phyloP scores from a whole-genome alignment of 1,140 invertebrate species.

The Apis mellifera region Amel_HAv3.1 CM009942.2:5080001-5080500 shows the following conservation, averaged over 20 bases:
- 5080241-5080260: constrained; percentile 45
- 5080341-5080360: constrained; percentile 45
- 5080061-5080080: too few species aligned
- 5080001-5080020: too few species aligned
- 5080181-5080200: too few species aligned
- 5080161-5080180: too few species aligned
- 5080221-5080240: not conserved
- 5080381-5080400: constrained; percentile 63
- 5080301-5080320: constrained; percentile 77
- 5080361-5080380: not conserved
- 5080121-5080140: too few species aligned
- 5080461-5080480: not conserved
- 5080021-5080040: too few species aligned
- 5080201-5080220: not conserved
- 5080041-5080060: too few species aligned
- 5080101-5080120: too few species aligned
- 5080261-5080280: constrained; percentile 59
- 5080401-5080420: constrained; percentile 70
- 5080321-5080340: constrained; percentile 71
- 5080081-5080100: too few species aligned
- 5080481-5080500: not conserved
- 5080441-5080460: not conserved
- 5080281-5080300: constrained; percentile 75
- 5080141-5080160: too few species aligned
- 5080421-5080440: constrained; percentile 3